phyloP scores from a whole-genome alignment of 2,888 invertebrate genomes.

The Invenusta paracnida region DNA sequence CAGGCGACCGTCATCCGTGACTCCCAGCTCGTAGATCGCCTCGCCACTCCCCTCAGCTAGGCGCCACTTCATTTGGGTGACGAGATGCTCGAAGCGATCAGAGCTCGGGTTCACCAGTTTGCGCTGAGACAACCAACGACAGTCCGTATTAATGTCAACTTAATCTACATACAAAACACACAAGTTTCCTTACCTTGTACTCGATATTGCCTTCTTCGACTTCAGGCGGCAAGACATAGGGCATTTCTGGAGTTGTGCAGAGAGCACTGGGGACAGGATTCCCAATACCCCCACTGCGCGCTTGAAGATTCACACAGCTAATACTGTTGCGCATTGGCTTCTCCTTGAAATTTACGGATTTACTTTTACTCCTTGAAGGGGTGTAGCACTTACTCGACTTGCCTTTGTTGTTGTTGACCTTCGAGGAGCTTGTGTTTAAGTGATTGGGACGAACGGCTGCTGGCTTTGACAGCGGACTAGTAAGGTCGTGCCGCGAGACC shows the following conservation, averaged over 20 bases:
- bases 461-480: neutral
- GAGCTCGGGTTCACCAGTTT: constrained; percentile 85
- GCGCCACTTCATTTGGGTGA: constrained; percentile 98
- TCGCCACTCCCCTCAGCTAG: constrained; percentile 89
- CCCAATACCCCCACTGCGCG: neutral
- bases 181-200: constrained; percentile 71
- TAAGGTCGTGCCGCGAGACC: neutral
- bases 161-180: too few relatives aligned
- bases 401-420: neutral
- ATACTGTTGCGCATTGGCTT: constrained; percentile 5
- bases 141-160: too few relatives aligned
- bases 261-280: too few relatives aligned
- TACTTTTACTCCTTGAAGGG: neutral
- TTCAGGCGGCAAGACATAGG: constrained; percentile 72
- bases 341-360: constrained; percentile 8
- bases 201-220: constrained; percentile 90
- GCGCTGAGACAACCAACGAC: too few relatives aligned
- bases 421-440: neutral
- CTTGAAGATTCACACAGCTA: constrained; percentile 32
- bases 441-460: neutral
- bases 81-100: constrained; percentile 85
- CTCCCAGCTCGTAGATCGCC: constrained; percentile 91
- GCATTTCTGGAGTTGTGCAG: constrained; percentile 4
- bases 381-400: neutral
- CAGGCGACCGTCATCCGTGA: constrained; percentile 68